phyloP scores from a whole-genome alignment of 2,113 vertebrate genomes.

The Ardeotis arabs region DNA sequence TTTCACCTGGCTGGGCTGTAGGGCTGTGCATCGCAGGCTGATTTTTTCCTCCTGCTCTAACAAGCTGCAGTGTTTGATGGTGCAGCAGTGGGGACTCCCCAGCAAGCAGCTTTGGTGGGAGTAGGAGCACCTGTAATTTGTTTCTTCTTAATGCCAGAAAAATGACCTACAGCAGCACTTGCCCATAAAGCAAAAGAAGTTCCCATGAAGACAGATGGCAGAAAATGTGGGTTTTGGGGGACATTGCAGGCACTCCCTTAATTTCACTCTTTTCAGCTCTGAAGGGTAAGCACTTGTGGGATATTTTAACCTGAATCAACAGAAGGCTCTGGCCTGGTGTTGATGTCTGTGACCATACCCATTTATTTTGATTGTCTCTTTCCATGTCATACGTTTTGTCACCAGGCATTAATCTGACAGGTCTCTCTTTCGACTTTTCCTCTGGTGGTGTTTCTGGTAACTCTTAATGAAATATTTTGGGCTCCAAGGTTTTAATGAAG shows the following conservation, averaged over 20 bases:
- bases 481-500: not conserved
- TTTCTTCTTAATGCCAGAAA: not conserved
- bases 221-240: not conserved
- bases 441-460: not conserved
- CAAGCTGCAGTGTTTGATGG: not conserved
- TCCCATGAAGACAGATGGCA: not conserved
- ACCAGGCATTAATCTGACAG: not conserved
- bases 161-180: not conserved
- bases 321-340: not conserved
- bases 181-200: not conserved
- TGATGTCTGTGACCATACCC: not conserved
- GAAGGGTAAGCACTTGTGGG: not conserved
- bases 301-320: not conserved
- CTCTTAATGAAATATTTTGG: not conserved
- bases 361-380: not conserved
- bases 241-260: too few species aligned
- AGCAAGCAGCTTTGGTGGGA: not conserved
- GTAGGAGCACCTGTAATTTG: not conserved
- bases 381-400: not conserved
- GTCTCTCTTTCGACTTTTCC: not conserved
- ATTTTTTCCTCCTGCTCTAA: not conserved
- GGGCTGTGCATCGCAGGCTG: fast-evolving
- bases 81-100: not conserved
- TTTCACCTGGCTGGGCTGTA: not conserved
- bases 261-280: not conserved